Evolutionary conservation across 2,888 invertebrate species (phyloP), one percentile per base, ranked within the genome.

Genomic region (Agrotis segetum): DNA sequence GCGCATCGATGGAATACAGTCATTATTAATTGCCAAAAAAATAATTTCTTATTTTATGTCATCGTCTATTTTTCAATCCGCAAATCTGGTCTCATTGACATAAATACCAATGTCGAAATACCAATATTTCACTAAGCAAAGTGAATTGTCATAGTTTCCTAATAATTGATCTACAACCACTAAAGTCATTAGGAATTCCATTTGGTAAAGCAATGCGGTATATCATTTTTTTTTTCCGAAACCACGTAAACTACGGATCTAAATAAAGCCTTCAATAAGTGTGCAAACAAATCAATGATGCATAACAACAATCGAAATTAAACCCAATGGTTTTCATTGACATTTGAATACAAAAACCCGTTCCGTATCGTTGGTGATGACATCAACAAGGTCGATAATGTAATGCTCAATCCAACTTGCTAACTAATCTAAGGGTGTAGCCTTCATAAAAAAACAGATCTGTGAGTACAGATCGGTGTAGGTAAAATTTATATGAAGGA

Each of bases 271-370:
- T 76, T 76, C 53, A 40, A 68, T 60, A 67, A 75, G 55, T 76
- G 73, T 68, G 68, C 84, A 71, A 76, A 82, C 61, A 63, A 76
- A 58, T 34, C 76, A 80, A 17, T 75, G 80, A 79, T 56, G 84
- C 84, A 65, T 75, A 71, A 40, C 81, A 69, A 84, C 84, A 83
- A 85, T 76, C 50, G 61, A 67, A 77, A 77, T 80, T 73, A 68
- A 60, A 44, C 29, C 24, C 65, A 68, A 65, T 34, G 67, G 63
- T 75, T 79, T 63, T 74, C 69, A 84, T 75, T 77, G 61, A 58
- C n/a, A 56, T 47, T 52, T 50, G 70, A 75, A 34, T 47, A 82
- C 62, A 76, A 81, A 62, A 74, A 65, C 34, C 21, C 71, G 85
- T 78, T 74, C 64, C 73, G 68, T 14, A 34, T 55, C 72, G 82